Conservation (phyloP, 2,113 vertebrate genomes). For the Ranitomeya imitator region DNA sequence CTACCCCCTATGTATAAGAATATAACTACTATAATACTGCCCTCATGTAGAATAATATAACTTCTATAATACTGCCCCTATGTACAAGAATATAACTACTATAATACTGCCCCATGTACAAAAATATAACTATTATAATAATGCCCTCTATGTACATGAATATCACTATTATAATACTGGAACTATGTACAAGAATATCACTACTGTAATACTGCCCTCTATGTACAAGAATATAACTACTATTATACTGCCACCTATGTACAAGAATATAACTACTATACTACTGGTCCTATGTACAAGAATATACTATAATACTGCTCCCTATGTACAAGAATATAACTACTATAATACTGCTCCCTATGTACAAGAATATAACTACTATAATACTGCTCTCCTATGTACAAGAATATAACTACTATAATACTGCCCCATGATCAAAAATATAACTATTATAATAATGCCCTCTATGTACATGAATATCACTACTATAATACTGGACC, state of each 20-base stretch:
- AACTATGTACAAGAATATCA: too few species aligned
- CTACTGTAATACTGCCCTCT: too few species aligned
- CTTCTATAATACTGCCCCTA: too few species aligned
- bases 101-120: too few species aligned
- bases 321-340: conserved; percentile 4
- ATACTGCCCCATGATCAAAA: neutral
- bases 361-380: conserved; percentile 5
- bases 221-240: neutral
- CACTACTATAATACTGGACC: too few species aligned
- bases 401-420: conserved; percentile 1
- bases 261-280: neutral
- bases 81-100: too few species aligned
- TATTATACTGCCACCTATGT: neutral
- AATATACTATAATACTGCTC: conserved; percentile 2
- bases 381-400: neutral
- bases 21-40: neutral
- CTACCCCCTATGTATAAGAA: neutral
- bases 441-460: neutral
- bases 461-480: too few species aligned
- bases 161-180: too few species aligned
- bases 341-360: conserved; percentile 5
- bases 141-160: too few species aligned
- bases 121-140: too few species aligned
- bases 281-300: neutral
- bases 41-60: too few species aligned